Evolutionary conservation across 2,797 vertebrate genomes (phyloP), one percentile per base, ranked within the genome.

Genomic region (Melanotaenia boesemani): DNA sequence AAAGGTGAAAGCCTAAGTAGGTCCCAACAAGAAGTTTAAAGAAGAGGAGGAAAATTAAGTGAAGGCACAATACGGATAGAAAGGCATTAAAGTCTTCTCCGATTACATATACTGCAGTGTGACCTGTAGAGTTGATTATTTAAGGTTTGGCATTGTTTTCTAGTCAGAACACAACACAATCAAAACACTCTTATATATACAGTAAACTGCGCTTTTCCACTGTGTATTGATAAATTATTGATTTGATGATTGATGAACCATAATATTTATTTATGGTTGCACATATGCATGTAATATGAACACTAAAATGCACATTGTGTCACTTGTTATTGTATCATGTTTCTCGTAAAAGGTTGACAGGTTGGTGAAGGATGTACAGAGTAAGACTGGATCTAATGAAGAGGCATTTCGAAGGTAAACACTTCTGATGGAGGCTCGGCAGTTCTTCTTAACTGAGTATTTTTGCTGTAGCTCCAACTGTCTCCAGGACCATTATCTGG

Each of bases 301-400:
- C 20, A 7, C 30, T 26, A 0, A 26, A 0, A 9, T 56, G 20
- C 11, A 34, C 20, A 48, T n/a, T 20, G 15, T 32, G 10, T 55
- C 34, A 37, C 2, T 6, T 15, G 4, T 60, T 34, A 10, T 54
- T 68, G 8, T 30, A 0, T 63, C 0, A 0, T 28, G 65, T 2
- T 73, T 56, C 5, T 56, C 63, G 9, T 76, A 5, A 64, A 58
- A 95, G 94, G 80, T 91, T 65, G 91, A 93, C 60, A 67, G 69
- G 46, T 71, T 94, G 63, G 34, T 85, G 30, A 84, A 86, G 57
- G 88, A 92, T 66, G 83, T 80, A 41, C 68, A 76, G 32, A 77
- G 52, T 46, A 61, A 71, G 32, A 6, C 1, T 54, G 86, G 54
- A 80, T 62, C 72, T 55, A 82, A 60, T 16, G 85, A 88, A 52